These are phyloP conservation scores for Hestina assimilis DNA, from an alignment of 1,140 invertebrate genomes.

Conservation along the genomic window DNA sequence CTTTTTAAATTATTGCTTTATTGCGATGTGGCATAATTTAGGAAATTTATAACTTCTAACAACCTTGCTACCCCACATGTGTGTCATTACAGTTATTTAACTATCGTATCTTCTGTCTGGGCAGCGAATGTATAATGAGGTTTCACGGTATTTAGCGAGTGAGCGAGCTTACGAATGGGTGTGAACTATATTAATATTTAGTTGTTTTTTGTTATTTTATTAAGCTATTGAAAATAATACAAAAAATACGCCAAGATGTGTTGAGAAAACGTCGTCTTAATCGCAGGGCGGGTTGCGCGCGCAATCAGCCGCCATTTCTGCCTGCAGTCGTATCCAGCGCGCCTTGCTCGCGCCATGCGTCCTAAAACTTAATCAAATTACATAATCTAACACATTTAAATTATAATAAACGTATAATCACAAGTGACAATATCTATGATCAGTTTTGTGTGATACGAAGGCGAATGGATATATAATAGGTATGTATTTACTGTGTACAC, in stretches of 20 bases:
- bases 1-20: too few species aligned
- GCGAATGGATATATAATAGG: constrained; percentile 35
- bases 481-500: constrained; percentile 21
- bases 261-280: constrained; percentile 30
- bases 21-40: too few species aligned
- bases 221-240: too few species aligned
- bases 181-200: too few species aligned
- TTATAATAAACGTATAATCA: constrained; percentile 22
- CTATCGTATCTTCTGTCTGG: too few species aligned
- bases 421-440: constrained; percentile 29
- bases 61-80: too few species aligned
- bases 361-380: constrained; percentile 49
- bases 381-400: constrained; percentile 51
- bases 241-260: background rate
- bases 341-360: constrained; percentile 59
- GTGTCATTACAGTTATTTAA: too few species aligned
- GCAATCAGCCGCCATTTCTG: constrained; percentile 66
- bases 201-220: too few species aligned
- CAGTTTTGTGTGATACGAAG: constrained; percentile 28
- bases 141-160: too few species aligned
- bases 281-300: constrained; percentile 68
- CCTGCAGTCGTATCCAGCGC: constrained; percentile 65
- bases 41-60: too few species aligned
- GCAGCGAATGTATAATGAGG: too few species aligned
- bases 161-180: too few species aligned